Base-by-base conservation (phyloP, 2,888 invertebrate species). In the Heterodera filipjevi region DNA sequence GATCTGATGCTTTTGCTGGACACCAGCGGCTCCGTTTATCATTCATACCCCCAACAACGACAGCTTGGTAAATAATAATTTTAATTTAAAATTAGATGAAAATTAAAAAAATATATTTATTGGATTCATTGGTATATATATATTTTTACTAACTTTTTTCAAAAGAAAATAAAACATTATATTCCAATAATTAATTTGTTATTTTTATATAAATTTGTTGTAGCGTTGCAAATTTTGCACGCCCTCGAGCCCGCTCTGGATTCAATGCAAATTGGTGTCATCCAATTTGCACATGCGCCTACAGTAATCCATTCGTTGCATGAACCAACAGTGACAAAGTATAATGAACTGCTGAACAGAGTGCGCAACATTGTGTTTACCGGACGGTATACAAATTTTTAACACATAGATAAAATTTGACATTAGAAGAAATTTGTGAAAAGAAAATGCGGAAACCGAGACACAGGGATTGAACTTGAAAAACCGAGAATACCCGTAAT, bases 1-100 rank as follows among this genome's bases (percentile, higher is more conserved):
- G 86, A 86, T 71, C 76, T 86, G 27, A 77, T 86, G 78, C 75
- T 86, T 32, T 80, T 86, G 8, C 71, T 86, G 44, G 86, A 86
- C 81, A 86, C 85, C 3, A 84, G 84, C 33, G 86, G 86, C 49
- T 84, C 84, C 16, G 81, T 86, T 27, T 82, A 70, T 70, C 76
- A 79, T 59, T 80, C 79, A 66, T 86, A 85, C 76, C 82, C 81
- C 64, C 80, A 82, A 53, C 84, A 86, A 66, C 80, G 83, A 10
- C 71, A 80, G 33, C 53, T 86, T 1, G 85, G 84, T 2, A 44
- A 81, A 6, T 82, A 85, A 49, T 49, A 16, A 49, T 19, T 49
- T 49, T 49, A 12, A 3, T 12, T 49, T 2, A 14, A 49, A 16
- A 49, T 16, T 49, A 72, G 44, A 85, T 1, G 66, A 84, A 27